Base-by-base conservation (phyloP, 2,113 vertebrate genomes). In the Fregetta grallaria region DNA sequence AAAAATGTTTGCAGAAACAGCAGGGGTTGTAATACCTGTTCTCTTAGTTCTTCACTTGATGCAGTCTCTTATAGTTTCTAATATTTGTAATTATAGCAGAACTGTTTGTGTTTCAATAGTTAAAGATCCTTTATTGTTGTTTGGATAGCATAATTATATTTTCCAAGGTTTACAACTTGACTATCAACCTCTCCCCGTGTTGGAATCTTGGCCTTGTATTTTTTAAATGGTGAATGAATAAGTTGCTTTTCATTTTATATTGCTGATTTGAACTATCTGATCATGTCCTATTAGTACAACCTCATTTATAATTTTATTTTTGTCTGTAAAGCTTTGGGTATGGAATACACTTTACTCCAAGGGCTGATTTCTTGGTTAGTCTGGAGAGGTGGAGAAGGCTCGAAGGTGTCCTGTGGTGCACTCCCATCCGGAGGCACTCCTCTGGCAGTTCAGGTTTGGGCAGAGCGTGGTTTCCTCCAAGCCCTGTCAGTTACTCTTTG, bases 1-100 rank as follows among this genome's bases (percentile, higher is more conserved):
- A 80, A 74, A 94, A 95, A 63, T 70, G 3, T 76, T 90, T 94
- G 58, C 53, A 88, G 73, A 83, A 92, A 87, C 58, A 89, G 26
- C 42, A 87, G 49, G 50, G 25, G 4, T 90, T 88, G 32, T 84
- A 85, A 72, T 92, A 73, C 52, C 50, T 90, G 15, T 65, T 74
- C 68, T 87, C n/a, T n/a, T 86, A 68, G 26, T 70, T 92, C 26
- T 87, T 80, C 20, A 23, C 15, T 81, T 68, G 16, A 85, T 62
- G 9, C 27, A 38, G 27, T 50, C 16, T 86, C 56, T 90, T 88
- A 16, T 3, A 73, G 7, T 62, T 91, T 26, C 32, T 58, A 26
- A 63, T 79, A 88, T 72, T 56, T 92, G 34, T 50, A 91, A 75
- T 89, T 90, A 52, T 30, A 87, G 16, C 10, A 40, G 26, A 72